These are phyloP conservation scores for Nycteola revayana DNA, from an alignment of 2,888 invertebrate genomes.

Conservation along the genomic window DNA sequence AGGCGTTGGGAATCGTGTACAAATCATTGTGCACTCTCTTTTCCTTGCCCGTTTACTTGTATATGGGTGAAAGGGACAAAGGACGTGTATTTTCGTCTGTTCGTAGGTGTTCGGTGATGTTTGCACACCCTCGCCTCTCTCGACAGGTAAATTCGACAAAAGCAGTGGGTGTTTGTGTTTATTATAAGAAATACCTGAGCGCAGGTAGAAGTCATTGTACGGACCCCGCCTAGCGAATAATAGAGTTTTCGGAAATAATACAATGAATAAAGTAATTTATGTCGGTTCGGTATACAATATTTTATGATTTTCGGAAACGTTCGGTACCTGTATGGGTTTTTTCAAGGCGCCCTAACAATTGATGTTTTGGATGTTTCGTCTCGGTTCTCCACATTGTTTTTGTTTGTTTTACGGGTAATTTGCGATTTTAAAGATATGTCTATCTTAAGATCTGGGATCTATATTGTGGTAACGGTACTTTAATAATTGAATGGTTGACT, in stretches of 20 bases:
- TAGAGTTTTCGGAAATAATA: conserved; percentile 78
- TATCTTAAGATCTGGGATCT: conserved; percentile 44
- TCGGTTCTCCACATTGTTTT: conserved; percentile 62
- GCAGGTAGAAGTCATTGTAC: conserved; percentile 71
- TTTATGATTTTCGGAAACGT: conserved; percentile 70
- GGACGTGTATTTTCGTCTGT: conserved; percentile 37
- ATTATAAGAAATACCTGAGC: conserved; percentile 70
- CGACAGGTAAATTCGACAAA: conserved; percentile 77
- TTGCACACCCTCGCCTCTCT: conserved; percentile 62
- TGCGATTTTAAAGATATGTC: conserved; percentile 59
- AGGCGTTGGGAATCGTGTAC: conserved; percentile 41
- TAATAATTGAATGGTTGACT: conserved; percentile 66
- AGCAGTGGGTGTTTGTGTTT: conserved; percentile 68
- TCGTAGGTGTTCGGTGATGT: conserved; percentile 63
- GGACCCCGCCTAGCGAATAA: conserved; percentile 67
- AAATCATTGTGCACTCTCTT: conserved; percentile 29
- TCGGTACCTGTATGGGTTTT: conserved; percentile 47
- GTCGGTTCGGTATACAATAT: conserved; percentile 64
- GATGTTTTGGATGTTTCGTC: conserved; percentile 70
- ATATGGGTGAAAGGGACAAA: conserved; percentile 36
- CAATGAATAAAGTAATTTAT: conserved; percentile 78
- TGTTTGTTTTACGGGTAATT: conserved; percentile 78
- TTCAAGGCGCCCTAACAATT: conserved; percentile 38
- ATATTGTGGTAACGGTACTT: conserved; percentile 43
- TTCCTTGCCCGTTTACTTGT: conserved; percentile 21